Percentiles rank a stretch among this genome's conserved stretches.
Conservation (phyloP, 2,113 vertebrate genomes). For the Pungitius pungitius region DNA sequence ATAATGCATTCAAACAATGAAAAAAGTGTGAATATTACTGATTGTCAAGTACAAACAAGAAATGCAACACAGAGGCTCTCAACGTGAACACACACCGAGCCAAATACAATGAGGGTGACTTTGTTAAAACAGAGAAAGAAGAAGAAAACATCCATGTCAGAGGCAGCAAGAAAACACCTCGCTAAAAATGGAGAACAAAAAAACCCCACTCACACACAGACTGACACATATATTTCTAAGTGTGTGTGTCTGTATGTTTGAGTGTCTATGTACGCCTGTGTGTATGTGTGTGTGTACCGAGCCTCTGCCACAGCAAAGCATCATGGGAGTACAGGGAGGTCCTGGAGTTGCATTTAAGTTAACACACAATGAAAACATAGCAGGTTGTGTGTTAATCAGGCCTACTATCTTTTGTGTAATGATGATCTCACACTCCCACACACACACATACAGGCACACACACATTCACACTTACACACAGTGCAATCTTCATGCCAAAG, state of each 20-base stretch:
- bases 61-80: too few species aligned
- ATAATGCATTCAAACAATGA: too few species aligned
- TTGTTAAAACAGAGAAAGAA: too few species aligned
- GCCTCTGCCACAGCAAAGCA: conserved; percentile 21
- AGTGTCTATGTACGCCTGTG: not conserved
- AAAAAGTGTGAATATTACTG: too few species aligned
- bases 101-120: too few species aligned
- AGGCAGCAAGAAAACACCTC: too few species aligned
- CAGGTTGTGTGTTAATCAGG: conserved; percentile 16
- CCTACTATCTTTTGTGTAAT: conserved; percentile 20
- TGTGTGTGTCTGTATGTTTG: conserved; percentile 9
- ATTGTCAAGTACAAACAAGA: too few species aligned
- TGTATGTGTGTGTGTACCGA: not conserved
- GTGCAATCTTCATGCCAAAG: conserved; percentile 15
- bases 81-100: too few species aligned
- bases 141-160: too few species aligned
- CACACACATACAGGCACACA: not conserved
- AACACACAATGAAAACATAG: conserved; percentile 8
- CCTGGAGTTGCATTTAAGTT: conserved; percentile 28
- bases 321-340: conserved; percentile 29
- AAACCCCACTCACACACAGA: too few species aligned
- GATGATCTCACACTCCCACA: conserved; percentile 34
- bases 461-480: conserved; percentile 8
- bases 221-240: too few species aligned
- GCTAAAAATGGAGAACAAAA: too few species aligned